Conservation (phyloP, 2,797 vertebrate species). For the Hyperoplus lanceolatus region DNA sequence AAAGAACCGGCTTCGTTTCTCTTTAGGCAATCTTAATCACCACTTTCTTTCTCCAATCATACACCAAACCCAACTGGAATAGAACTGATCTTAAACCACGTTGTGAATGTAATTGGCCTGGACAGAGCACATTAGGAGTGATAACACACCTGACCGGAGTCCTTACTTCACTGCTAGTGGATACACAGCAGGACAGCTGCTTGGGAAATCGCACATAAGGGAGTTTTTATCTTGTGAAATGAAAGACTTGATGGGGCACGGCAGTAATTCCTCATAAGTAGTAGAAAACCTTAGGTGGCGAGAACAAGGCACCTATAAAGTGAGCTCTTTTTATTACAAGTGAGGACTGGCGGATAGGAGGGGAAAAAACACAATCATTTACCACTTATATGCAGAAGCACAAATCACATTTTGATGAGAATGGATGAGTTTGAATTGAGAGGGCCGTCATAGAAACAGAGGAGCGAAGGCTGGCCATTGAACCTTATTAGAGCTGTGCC, state of each 20-base stretch:
- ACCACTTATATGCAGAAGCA: slow-evolving; percentile 52
- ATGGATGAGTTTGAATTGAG: slow-evolving; percentile 37
- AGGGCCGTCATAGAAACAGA: slow-evolving; percentile 44
- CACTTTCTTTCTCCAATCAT: slow-evolving; percentile 40
- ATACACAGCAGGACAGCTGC: slow-evolving; percentile 44
- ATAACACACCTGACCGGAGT: slow-evolving; percentile 37
- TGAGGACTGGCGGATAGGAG: slow-evolving; percentile 4
- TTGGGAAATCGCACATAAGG: slow-evolving; percentile 36
- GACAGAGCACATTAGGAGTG: slow-evolving; percentile 21
- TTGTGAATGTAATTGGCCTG: slow-evolving; percentile 60
- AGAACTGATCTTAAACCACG: slow-evolving; percentile 44
- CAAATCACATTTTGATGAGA: slow-evolving; percentile 37
- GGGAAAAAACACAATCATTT: slow-evolving; percentile 45
- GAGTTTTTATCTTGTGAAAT: slow-evolving; percentile 47
- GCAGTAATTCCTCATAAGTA: slow-evolving; percentile 28
- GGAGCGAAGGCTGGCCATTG: slow-evolving; percentile 42
- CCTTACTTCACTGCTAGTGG: slow-evolving; percentile 39
- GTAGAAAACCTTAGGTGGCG: slow-evolving; percentile 2
- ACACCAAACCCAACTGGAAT: slow-evolving; percentile 24
- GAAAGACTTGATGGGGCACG: slow-evolving; percentile 33
- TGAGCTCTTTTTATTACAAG: slow-evolving; percentile 24
- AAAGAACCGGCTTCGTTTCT: slow-evolving; percentile 55
- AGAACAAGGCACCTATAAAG: slow-evolving; percentile 36
- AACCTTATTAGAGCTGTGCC: slow-evolving; percentile 62
- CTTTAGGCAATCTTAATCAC: slow-evolving; percentile 61